phyloP scores from a whole-genome alignment of 2,888 invertebrate species.

The Parnassius orleans region DNA sequence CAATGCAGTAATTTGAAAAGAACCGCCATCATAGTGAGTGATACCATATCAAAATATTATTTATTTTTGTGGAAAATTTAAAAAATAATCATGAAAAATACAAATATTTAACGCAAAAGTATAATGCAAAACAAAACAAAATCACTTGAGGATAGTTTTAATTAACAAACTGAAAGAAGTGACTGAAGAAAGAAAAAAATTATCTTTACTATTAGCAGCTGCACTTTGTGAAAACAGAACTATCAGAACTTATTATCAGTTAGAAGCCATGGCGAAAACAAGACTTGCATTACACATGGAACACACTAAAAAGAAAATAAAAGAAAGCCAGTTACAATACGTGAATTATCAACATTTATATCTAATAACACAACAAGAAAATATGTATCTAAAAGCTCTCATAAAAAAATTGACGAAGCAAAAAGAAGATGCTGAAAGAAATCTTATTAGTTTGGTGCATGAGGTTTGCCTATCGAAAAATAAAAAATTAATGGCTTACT shows the following conservation, averaged over 20 bases:
- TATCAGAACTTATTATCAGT: conserved; percentile 53
- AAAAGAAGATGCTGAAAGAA: conserved; percentile 56
- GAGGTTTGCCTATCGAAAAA: conserved; percentile 59
- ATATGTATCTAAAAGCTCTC: conserved; percentile 55
- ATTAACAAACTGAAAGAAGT: conserved; percentile 56
- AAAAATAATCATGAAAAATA: conserved; percentile 2
- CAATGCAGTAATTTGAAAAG: conserved; percentile 36
- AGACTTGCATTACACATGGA: conserved; percentile 53
- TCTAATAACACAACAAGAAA: conserved; percentile 62
- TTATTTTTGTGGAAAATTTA: conserved; percentile 31
- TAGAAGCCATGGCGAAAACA: conserved; percentile 57
- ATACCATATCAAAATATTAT: conserved; percentile 35
- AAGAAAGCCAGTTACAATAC: conserved; percentile 55
- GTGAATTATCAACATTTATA: conserved; percentile 64
- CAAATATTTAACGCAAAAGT: too few relatives aligned
- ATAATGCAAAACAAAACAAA: conserved; percentile 30
- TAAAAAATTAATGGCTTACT: conserved; percentile 55
- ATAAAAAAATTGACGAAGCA: conserved; percentile 53
- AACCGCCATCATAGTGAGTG: conserved; percentile 33
- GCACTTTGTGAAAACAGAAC: conserved; percentile 63
- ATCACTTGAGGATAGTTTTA: conserved; percentile 43
- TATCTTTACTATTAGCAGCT: conserved; percentile 53
- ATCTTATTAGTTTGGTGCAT: conserved; percentile 54
- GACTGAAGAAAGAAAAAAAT: conserved; percentile 52
- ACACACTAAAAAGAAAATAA: conserved; percentile 53